Conservation (phyloP, 1,140 invertebrate species). For the Macrotrachela quadricornifera region DNA sequence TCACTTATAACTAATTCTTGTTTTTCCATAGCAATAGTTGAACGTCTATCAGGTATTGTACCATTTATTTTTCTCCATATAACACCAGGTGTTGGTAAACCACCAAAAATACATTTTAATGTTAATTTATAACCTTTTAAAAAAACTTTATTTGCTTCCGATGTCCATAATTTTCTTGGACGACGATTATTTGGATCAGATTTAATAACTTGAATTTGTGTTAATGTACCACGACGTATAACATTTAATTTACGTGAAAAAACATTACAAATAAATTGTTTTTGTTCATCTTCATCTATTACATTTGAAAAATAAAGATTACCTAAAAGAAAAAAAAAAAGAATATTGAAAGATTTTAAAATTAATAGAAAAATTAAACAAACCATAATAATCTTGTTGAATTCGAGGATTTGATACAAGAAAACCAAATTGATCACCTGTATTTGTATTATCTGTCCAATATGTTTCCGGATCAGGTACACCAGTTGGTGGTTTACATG, state of each 20-base stretch:
- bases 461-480: constrained; percentile 6
- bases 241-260: no score
- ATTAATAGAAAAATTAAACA: no score
- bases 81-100: constrained; percentile 34
- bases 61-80: constrained; percentile 51
- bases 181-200: not conserved
- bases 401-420: not conserved
- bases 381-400: constrained; percentile 6
- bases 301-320: constrained; percentile 7
- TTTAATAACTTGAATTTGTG: no score
- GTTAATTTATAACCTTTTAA: constrained; percentile 10
- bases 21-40: constrained; percentile 51
- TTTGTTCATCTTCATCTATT: constrained; percentile 2
- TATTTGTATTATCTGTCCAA: constrained; percentile 3
- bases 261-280: not conserved
- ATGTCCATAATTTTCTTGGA: constrained; percentile 4
- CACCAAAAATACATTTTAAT: constrained; percentile 10
- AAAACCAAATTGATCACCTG: constrained; percentile 3
- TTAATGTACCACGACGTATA: no score
- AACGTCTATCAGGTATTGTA: constrained; percentile 38
- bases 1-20: constrained; percentile 71
- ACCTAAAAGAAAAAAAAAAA: no score
- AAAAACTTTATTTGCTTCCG: constrained; percentile 25
- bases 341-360: no score
- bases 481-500: constrained; percentile 3